phyloP scores from a whole-genome alignment of 2,888 invertebrate species.

The Drosophila buzzatii region DNA sequence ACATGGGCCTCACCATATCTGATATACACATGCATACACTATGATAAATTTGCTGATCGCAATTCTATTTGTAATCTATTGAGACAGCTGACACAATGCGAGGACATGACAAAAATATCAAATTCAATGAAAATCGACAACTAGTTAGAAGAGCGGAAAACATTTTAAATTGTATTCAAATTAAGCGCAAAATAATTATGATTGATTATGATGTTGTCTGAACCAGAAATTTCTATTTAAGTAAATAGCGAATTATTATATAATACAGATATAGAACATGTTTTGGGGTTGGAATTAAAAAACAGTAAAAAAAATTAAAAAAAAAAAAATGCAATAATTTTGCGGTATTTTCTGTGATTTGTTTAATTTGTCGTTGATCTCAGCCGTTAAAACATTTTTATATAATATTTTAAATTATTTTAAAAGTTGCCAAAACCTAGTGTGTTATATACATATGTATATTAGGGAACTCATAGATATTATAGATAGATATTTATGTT shows the following conservation, averaged over 20 bases:
- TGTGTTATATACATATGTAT: not conserved
- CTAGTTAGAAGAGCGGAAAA: slow-evolving; percentile 16
- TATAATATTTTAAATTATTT: not conserved
- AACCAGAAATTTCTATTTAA: slow-evolving; percentile 5
- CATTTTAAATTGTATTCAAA: slow-evolving; percentile 9
- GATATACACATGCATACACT: slow-evolving; percentile 6
- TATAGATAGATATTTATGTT: not conserved
- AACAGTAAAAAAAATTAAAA: no score
- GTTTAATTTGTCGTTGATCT: no score
- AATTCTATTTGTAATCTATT: slow-evolving; percentile 67
- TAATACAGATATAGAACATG: no score
- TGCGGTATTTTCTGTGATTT: no score
- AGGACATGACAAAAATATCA: slow-evolving; percentile 47
- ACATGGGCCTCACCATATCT: slow-evolving; percentile 42
- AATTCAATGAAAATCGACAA: slow-evolving; percentile 32
- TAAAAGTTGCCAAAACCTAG: not conserved
- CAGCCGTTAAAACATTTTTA: no score
- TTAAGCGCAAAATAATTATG: slow-evolving; percentile 26
- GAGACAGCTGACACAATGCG: slow-evolving; percentile 65
- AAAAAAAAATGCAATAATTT: no score
- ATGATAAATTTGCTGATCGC: slow-evolving; percentile 49
- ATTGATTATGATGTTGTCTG: slow-evolving; percentile 37
- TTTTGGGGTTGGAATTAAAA: not conserved
- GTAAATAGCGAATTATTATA: not conserved
- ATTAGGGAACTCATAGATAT: not conserved